phyloP scores from a whole-genome alignment of 2,797 vertebrate genomes.

The Manis pentadactyla region DNA sequence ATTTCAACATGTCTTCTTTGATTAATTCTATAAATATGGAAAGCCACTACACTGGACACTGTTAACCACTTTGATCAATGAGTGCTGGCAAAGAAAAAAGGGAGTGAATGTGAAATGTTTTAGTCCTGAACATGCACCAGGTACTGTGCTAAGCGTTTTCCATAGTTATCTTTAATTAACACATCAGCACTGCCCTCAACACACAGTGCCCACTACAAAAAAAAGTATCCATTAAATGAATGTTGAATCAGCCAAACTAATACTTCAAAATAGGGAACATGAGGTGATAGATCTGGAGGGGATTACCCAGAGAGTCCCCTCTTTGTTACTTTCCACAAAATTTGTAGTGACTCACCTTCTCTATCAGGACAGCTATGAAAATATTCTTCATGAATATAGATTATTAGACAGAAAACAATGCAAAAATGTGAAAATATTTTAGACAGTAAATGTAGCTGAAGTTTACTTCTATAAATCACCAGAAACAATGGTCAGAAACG shows the following conservation, averaged over 20 bases:
- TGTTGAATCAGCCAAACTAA: not conserved
- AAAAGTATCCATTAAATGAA: not conserved
- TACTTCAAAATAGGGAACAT: not conserved
- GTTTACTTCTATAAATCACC: not conserved
- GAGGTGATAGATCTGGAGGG: not conserved
- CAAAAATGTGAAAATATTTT: not conserved
- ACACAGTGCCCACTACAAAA: not conserved
- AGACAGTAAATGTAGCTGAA: not conserved
- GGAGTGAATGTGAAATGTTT: not conserved
- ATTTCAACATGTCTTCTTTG: conserved; percentile 8
- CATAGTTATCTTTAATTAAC: not conserved
- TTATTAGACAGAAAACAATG: not conserved
- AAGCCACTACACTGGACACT: not conserved
- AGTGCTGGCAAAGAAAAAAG: not conserved
- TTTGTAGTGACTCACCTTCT: not conserved
- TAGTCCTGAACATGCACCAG: not conserved
- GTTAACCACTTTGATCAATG: not conserved
- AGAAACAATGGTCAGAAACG: not conserved
- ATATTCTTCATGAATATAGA: not conserved
- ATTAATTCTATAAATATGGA: not conserved
- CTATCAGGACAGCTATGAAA: not conserved
- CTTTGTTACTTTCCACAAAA: not conserved
- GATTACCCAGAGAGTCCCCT: not conserved
- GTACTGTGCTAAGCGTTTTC: not conserved
- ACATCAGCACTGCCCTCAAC: not conserved